Base-by-base conservation (phyloP, 2,888 invertebrate genomes). In the Spodoptera picta region DNA sequence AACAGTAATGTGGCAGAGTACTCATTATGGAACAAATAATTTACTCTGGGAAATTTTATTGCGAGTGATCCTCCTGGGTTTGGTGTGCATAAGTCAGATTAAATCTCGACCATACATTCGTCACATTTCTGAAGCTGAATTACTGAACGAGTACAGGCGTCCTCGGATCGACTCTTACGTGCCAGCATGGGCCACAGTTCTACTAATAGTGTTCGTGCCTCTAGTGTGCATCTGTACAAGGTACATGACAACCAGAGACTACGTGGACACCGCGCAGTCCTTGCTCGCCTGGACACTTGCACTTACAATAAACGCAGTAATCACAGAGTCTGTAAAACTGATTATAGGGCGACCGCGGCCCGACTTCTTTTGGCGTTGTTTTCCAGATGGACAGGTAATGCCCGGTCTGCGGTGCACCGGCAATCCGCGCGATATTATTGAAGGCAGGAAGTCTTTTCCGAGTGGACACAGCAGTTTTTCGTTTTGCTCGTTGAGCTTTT, bases 401-500 rank as follows among this genome's bases (percentile, higher is more conserved):
- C 47, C 60, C 31, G 94, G 95, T 36, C 90, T 95, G 55, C 84
- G 86, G 42, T 98, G 98, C 80, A 96, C 96, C 0, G 98, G 97
- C 2, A 91, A 95, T 65, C 84, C 88, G 6, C 85, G 87, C 44
- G 92, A 92, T 2, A 92, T 97, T 19, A 95, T 95, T 75, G 97
- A 98, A 70, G 98, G 98, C 10, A 95, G 97, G 65, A 98, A 98
- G 87, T 98, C 98, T 77, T 98, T 98, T 86, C 98, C 98, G 0
- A 98, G 98, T 88, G 98, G 98, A 23, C 98, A 98, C 90, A 96
- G 97, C 36, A 97, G 98, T 36, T 96, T 97, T 90, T 95, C 97
- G 1, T 98, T 98, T 90, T 96, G 96, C 57, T 96, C 97, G 57
- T 95, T 98, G 89, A 96, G 96, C 0, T 98, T 97, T 85, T 86